Evolutionary conservation across 2,797 vertebrate species (phyloP).

Genomic region (Alauda arvensis): DNA sequence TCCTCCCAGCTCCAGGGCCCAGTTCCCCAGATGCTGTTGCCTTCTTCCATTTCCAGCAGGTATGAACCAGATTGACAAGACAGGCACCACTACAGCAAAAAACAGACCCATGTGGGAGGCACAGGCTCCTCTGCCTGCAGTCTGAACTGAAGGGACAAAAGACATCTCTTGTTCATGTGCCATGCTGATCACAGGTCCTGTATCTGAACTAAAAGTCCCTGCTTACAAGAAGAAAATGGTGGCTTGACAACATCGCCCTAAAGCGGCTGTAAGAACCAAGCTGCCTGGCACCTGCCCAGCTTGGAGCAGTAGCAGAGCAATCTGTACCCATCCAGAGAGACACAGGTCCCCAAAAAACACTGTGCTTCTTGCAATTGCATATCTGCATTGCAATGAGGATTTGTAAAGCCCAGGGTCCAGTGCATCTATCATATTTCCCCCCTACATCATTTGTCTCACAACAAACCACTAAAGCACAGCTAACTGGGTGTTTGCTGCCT

Average conservation of each 20-base stretch:
- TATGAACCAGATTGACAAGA: not conserved
- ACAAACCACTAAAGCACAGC: not conserved
- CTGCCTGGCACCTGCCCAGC: not conserved
- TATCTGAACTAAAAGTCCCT: not conserved
- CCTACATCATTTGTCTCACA: not conserved
- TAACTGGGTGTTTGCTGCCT: not conserved
- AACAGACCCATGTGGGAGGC: fast-evolving
- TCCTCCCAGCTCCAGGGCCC: not conserved
- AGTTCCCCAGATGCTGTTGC: not conserved
- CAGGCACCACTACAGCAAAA: not conserved
- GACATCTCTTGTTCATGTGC: not conserved
- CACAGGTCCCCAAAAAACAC: not conserved
- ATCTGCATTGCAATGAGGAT: not conserved
- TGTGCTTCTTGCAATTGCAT: not conserved
- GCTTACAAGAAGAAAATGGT: not conserved
- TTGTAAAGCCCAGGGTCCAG: not conserved
- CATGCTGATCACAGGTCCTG: not conserved
- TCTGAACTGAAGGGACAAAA: not conserved
- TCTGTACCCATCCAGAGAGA: not conserved
- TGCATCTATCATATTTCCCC: not conserved
- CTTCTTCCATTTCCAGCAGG: not conserved
- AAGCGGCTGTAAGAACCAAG: not conserved
- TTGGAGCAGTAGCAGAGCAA: not conserved
- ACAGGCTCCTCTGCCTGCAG: not conserved
- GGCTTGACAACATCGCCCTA: not conserved